A percentile compares a stretch with the other conserved stretches of the same genome.
Evolutionary conservation across 2,797 vertebrate species (phyloP).

Genomic region (Falco peregrinus): DNA sequence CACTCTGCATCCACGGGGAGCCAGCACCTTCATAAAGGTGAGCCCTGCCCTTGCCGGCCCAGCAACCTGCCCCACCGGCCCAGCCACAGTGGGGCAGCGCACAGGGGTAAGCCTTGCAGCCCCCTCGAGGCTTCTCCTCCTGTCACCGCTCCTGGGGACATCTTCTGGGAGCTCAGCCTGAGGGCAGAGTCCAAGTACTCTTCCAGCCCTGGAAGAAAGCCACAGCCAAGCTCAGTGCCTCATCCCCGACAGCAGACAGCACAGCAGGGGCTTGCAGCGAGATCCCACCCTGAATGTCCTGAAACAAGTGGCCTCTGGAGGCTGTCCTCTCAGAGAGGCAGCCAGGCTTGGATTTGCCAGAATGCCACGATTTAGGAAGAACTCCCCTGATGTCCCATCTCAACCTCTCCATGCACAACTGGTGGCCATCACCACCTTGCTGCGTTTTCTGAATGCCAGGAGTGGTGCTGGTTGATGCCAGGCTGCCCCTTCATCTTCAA

Average conservation of each 20-base stretch:
- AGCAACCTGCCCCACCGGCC: not conserved
- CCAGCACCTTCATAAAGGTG: not conserved
- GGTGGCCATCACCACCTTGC: not conserved
- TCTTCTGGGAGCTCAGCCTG: not conserved
- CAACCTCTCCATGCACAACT: fast-evolving
- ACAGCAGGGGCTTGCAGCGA: not conserved
- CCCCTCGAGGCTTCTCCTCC: not conserved
- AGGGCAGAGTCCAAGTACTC: not conserved
- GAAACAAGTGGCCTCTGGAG: not conserved
- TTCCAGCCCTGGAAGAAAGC: not conserved
- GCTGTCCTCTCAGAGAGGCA: not conserved
- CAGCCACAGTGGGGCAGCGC: not conserved
- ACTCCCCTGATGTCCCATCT: not conserved
- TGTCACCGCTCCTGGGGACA: not conserved
- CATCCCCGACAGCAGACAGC: not conserved
- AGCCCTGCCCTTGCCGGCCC: not conserved
- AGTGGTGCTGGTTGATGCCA: not conserved
- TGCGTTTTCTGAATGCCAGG: not conserved
- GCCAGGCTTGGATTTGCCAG: not conserved
- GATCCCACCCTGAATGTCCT: not conserved
- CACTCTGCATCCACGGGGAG: conserved; percentile 44
- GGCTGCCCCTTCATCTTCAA: not conserved
- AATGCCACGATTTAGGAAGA: not conserved
- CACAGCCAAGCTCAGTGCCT: not conserved
- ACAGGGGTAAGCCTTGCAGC: not conserved